phyloP scores from a whole-genome alignment of 2,797 vertebrate genomes.

The Epinephelus awoara region DNA sequence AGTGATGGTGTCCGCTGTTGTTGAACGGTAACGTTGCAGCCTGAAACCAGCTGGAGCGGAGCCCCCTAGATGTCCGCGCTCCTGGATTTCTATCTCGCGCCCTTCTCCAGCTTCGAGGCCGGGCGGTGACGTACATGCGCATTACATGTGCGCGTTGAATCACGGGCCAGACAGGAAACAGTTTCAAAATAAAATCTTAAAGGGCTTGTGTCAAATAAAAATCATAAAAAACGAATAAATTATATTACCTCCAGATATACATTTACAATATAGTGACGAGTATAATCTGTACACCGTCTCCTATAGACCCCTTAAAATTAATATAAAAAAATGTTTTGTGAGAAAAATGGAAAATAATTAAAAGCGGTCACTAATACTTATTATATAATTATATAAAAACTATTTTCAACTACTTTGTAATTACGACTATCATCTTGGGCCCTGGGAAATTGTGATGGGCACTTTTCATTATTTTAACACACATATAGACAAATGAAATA shows the following conservation, averaged over 20 bases:
- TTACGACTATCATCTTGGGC: background rate
- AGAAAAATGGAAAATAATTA: background rate
- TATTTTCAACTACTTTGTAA: no score
- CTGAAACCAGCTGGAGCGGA: slow-evolving; percentile 44
- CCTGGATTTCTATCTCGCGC: slow-evolving; percentile 87
- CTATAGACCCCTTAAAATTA: background rate
- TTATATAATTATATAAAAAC: background rate
- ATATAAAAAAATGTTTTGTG: background rate
- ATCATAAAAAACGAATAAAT: no score
- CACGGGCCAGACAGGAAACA: fast-evolving
- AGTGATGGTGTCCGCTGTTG: background rate
- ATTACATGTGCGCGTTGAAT: slow-evolving; percentile 53
- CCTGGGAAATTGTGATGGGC: background rate
- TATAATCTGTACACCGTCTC: background rate
- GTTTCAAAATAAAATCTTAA: slow-evolving; percentile 41
- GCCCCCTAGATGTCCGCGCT: slow-evolving; percentile 74
- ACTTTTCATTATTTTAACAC: background rate
- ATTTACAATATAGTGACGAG: background rate
- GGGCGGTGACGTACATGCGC: slow-evolving; percentile 73
- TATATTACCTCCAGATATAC: no score
- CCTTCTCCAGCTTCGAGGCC: slow-evolving; percentile 58
- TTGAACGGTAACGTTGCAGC: background rate
- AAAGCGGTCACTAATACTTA: background rate
- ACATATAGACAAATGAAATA: background rate
- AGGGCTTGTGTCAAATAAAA: no score